phyloP scores from a whole-genome alignment of 53 echinoderm and acorn worm species.

The Echinometra lucunter region DNA sequence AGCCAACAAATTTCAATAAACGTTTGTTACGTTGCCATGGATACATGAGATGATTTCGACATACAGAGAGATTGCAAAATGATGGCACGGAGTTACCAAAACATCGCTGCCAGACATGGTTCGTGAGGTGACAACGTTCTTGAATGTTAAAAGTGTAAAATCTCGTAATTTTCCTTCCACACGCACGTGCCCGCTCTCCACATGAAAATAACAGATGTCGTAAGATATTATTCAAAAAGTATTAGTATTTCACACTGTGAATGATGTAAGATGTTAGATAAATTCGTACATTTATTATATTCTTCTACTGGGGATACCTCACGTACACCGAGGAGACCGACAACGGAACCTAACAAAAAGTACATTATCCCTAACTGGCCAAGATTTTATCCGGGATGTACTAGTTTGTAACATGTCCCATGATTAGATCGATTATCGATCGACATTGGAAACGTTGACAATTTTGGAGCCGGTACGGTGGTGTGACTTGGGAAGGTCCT shows the following conservation, averaged over 20 bases:
- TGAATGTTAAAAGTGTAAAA: neutral
- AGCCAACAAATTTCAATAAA: neutral
- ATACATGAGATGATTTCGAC: neutral
- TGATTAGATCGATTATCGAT: no score
- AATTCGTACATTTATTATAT: neutral
- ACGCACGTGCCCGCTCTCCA: neutral
- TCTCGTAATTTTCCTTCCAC: neutral
- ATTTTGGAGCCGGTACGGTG: no score
- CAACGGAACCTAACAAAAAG: neutral
- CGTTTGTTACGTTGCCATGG: slow-evolving; percentile 5
- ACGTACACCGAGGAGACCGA: neutral
- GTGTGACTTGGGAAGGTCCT: neutral
- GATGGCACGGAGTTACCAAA: neutral
- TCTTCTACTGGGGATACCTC: neutral
- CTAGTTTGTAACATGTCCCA: no score
- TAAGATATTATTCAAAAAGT: neutral
- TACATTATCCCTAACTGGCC: neutral
- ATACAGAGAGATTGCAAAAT: neutral
- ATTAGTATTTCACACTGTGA: neutral
- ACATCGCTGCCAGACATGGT: neutral
- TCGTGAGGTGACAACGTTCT: neutral
- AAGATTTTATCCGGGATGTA: neutral
- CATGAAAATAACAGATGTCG: neutral
- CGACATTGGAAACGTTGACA: no score
- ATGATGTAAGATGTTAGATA: neutral